Evolutionary conservation across 2,113 vertebrate genomes (phyloP).

Genomic region (Siniperca chuatsi): DNA sequence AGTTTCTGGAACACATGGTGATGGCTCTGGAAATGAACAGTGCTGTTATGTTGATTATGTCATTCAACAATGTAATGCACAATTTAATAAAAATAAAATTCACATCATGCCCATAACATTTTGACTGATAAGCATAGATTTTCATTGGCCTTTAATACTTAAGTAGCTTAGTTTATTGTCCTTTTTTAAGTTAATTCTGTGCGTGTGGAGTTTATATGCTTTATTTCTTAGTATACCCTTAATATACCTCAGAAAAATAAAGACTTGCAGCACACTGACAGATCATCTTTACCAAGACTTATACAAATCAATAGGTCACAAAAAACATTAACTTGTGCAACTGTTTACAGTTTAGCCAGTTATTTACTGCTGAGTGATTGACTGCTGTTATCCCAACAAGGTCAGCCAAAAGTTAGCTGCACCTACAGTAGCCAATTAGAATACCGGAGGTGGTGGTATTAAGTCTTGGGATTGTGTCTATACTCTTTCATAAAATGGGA

Average conservation of each 20-base stretch:
- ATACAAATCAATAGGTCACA: background rate
- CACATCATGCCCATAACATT: too few species aligned
- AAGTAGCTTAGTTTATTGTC: too few species aligned
- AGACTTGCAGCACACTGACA: background rate
- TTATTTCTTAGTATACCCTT: too few species aligned
- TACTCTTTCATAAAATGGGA: background rate
- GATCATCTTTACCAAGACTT: background rate
- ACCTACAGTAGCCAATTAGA: slow-evolving; percentile 2
- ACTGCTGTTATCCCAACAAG: background rate
- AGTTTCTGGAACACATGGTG: background rate
- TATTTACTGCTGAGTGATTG: slow-evolving; percentile 11
- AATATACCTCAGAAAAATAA: too few species aligned
- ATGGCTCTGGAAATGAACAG: background rate
- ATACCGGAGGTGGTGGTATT: background rate
- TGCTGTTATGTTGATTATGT: background rate
- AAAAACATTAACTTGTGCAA: background rate
- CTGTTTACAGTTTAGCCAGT: background rate
- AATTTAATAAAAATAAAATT: too few species aligned
- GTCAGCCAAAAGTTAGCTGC: background rate
- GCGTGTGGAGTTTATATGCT: too few species aligned
- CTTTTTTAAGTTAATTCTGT: too few species aligned
- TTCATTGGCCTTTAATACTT: too few species aligned
- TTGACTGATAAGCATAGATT: too few species aligned
- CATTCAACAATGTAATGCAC: background rate
- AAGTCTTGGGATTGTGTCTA: background rate